Evolutionary conservation across 2,888 invertebrate species (phyloP).

Genomic region (Poecilobothrus nobilitatus): DNA sequence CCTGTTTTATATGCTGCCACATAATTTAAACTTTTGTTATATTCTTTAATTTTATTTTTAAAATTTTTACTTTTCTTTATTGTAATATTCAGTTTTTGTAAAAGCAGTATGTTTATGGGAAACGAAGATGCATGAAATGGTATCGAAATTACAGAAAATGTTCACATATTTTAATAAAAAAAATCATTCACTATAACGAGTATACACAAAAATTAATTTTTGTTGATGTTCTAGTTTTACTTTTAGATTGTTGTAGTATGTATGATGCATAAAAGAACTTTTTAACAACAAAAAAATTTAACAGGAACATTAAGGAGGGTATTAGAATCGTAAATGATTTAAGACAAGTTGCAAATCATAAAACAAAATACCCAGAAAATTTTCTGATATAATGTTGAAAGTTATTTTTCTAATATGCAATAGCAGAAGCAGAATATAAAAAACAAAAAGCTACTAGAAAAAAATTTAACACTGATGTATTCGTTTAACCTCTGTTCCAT

Average conservation of each 20-base stretch:
- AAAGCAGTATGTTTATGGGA: no score
- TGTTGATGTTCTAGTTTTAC: no score
- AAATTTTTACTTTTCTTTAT: not conserved
- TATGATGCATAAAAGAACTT: no score
- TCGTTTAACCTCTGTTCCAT: no score
- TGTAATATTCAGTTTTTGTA: no score
- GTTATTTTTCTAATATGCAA: not conserved
- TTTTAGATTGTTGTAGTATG: no score
- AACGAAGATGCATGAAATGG: no score
- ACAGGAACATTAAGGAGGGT: not conserved
- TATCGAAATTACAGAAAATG: not conserved
- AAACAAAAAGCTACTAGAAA: no score
- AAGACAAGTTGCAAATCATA: constrained; percentile 8
- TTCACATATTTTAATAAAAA: not conserved
- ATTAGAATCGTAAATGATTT: not conserved
- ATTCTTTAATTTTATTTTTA: not conserved
- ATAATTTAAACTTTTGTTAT: not conserved
- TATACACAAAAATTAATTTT: no score
- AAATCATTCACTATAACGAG: not conserved
- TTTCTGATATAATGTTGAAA: not conserved
- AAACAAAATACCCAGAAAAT: constrained; percentile 11
- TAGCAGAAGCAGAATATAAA: no score
- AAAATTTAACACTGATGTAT: no score
- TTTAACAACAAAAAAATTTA: no score
- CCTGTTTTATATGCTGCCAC: not conserved